phyloP scores from a whole-genome alignment of 2,888 invertebrate genomes.

The Hipparchia semele region DNA sequence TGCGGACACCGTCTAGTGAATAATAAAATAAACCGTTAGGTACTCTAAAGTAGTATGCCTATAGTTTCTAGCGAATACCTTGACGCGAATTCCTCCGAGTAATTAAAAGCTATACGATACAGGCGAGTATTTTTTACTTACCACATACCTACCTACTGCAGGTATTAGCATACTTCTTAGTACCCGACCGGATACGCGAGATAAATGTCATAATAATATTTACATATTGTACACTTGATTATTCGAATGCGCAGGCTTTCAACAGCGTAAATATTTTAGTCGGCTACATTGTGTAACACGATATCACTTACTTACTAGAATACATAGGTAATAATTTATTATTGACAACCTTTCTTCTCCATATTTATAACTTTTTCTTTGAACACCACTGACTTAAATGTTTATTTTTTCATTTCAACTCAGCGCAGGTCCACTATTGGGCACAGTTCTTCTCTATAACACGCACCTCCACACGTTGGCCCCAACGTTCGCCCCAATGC shows the following conservation, averaged over 20 bases:
- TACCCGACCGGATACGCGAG: conserved; percentile 60
- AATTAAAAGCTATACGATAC: conserved; percentile 47
- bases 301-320: background rate
- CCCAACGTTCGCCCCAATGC: no score
- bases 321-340: no score
- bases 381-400: no score
- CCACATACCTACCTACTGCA: conserved; percentile 31
- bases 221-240: conserved; percentile 54
- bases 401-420: no score
- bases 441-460: no score
- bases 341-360: no score
- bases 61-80: conserved; percentile 25
- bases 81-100: conserved; percentile 39
- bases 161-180: conserved; percentile 56
- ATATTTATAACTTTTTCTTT: no score
- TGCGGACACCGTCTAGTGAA: background rate
- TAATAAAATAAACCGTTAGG: conserved; percentile 18
- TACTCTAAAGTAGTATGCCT: conserved; percentile 21
- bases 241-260: conserved; percentile 48
- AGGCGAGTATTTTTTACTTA: conserved; percentile 38
- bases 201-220: conserved; percentile 62
- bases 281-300: conserved; percentile 36
- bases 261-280: conserved; percentile 45
- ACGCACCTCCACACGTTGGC: no score
- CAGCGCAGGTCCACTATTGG: no score